Base-by-base conservation (phyloP, 2,113 vertebrate genomes). In the Trogon melanurus region DNA sequence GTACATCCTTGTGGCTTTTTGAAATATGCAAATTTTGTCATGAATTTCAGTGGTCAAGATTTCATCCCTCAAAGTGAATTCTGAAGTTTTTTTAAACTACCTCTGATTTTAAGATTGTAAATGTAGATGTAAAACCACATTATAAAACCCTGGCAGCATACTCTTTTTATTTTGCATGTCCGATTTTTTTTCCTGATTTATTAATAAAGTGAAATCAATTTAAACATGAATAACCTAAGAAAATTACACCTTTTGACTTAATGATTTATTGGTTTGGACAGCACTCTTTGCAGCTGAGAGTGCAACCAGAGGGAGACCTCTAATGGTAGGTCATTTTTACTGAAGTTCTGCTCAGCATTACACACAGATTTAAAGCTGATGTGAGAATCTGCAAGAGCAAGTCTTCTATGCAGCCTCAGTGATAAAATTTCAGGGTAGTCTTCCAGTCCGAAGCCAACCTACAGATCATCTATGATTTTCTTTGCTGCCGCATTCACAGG, bases 271-370 rank as follows among this genome's bases (percentile, higher is more conserved):
- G 60, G 11, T 45, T 90, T 53, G 74, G 50, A 65, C 45, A 69
- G 57, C 84, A 54, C 34, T 45, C 87, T 64, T 19, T 36, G 16
- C 29, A 69, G 70, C 53, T 70, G 45, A 23, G 45, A 13, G 7
- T n/a, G 57, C 2, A 5, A 61, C 85, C 73, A 54, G 41, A 91
- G 89, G 57, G 93, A 88, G 91, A 93, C 93, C 87, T 94, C 89
- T 94, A 91, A 89, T 58, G 93, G 84, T 71, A 54, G 54, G 30
- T 69, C 62, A 23, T 75, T 65, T 75, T 45, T 81, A 13, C 23
- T 60, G 45, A 69, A 10, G 11, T 82, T 82, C 54, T 80, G 16
- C 13, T 86, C 25, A 23, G 41, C 23, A 5, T 58, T 18, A 0
- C 18, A 29, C 17, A 26, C 10, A 54, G 45, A 87, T 88, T 70